phyloP scores from a whole-genome alignment of 2,888 invertebrate genomes.

The Acleris sparsana region DNA sequence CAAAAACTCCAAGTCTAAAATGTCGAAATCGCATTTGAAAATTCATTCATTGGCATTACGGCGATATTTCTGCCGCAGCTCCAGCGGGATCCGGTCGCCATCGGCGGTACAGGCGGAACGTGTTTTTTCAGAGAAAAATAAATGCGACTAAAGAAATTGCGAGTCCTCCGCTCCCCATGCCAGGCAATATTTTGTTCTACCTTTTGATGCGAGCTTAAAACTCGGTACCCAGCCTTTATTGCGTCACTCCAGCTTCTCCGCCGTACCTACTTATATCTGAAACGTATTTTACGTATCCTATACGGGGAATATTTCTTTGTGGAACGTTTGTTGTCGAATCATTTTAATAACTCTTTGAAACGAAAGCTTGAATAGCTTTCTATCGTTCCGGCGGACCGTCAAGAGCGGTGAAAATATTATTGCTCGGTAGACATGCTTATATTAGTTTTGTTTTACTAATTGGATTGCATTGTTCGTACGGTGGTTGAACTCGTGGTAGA shows the following conservation, averaged over 20 bases:
- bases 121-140: constrained; percentile 33
- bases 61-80: constrained; percentile 31
- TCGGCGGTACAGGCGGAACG: constrained; percentile 11
- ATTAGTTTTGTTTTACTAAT: constrained; percentile 33
- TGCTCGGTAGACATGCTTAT: constrained; percentile 29
- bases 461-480: constrained; percentile 30
- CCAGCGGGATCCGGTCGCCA: constrained; percentile 18
- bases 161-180: constrained; percentile 22
- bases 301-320: constrained; percentile 34
- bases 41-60: constrained; percentile 33
- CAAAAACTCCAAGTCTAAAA: constrained; percentile 22
- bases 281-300: constrained; percentile 33
- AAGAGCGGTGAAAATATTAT: constrained; percentile 24
- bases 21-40: constrained; percentile 34
- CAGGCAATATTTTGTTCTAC: constrained; percentile 36
- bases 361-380: constrained; percentile 23
- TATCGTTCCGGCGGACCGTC: constrained; percentile 2
- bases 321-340: constrained; percentile 31
- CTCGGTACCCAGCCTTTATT: constrained; percentile 30
- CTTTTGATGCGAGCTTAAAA: constrained; percentile 37
- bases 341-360: constrained; percentile 28
- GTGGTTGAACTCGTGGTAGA: constrained; percentile 15
- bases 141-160: constrained; percentile 37
- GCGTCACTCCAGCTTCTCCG: constrained; percentile 32
- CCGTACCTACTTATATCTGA: constrained; percentile 32